Evolutionary conservation across 2,113 vertebrate species (phyloP).

Genomic region (Columba janthina): DNA sequence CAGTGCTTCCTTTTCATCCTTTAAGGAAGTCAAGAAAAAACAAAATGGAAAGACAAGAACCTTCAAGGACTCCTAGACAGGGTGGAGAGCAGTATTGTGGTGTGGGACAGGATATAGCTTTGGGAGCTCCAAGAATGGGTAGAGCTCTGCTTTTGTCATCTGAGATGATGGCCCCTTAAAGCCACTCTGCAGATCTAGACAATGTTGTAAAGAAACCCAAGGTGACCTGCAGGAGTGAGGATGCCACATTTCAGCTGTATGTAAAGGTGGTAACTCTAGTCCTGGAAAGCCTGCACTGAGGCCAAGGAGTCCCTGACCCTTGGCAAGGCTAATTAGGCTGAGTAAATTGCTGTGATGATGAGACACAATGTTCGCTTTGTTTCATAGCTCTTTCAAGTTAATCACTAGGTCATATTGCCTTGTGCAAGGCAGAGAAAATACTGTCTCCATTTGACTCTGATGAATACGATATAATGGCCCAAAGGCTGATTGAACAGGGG

Average conservation of each 20-base stretch:
- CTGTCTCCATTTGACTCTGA: neutral
- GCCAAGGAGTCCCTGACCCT: neutral
- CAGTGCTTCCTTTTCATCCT: neutral
- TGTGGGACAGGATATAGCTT: neutral
- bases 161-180: neutral
- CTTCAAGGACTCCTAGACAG: neutral
- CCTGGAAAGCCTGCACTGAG: neutral
- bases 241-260: rapidly evolving
- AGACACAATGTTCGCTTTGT: neutral
- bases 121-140: neutral
- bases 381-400: neutral
- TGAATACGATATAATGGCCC: neutral
- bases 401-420: neutral
- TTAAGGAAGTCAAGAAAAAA: neutral
- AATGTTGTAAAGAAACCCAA: neutral
- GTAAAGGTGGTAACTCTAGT: neutral
- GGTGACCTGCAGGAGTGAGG: neutral
- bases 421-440: neutral
- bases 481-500: neutral
- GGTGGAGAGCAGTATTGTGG: rapidly evolving
- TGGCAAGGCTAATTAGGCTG: neutral
- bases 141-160: neutral
- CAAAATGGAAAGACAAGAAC: neutral
- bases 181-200: neutral
- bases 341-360: neutral